Base-by-base conservation (phyloP, 2,888 invertebrate genomes). In the Leptura quadrifasciata region DNA sequence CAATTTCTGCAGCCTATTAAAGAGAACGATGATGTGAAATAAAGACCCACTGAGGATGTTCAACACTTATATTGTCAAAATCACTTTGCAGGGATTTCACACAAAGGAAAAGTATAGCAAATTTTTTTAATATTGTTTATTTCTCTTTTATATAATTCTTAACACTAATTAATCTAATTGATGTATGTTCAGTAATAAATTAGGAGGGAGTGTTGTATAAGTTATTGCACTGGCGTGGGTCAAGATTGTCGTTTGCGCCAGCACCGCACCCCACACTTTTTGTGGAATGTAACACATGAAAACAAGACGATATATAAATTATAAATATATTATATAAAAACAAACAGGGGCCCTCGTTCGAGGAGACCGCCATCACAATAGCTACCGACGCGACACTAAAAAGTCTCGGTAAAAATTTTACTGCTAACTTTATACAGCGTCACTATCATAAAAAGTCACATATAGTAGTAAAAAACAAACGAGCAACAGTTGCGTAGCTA, bases 271-370 rank as follows among this genome's bases (percentile, higher is more conserved):
- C 88, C 88, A 88, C 88, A 85, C 81, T 80, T 81, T 68, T 81
- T 68, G 86, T 86, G 87, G 87, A 86, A 87, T 86, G 86, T 86
- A 83, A 85, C 83, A 86, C 85, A 86, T 84, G 85, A 87, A 88
- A 88, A 87, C 82, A 81, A 84, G 87, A 86, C 86, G 86, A 87
- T 87, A 87, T 88, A 88, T 88, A 89, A 88, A 88, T 88, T 88
- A 89, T 88, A 89, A 88, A 89, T 88, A 87, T 86, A 85, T 83
- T 85, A 87, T 86, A 87, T 86, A 86, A 88, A 88, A 88, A 88
- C 87, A 88, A 88, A 85, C 83, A 85, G 86, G 87, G 85, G 86
- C 82, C 82, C 82, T 75, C 76, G 21, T 74, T 68, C 72, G 82
- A 72, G 75, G 74, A 57, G 76, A 79, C 84, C 86, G 83, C 88